Conservation (phyloP, 1,140 invertebrate species). For the Oncopodura yosiiana region DNA sequence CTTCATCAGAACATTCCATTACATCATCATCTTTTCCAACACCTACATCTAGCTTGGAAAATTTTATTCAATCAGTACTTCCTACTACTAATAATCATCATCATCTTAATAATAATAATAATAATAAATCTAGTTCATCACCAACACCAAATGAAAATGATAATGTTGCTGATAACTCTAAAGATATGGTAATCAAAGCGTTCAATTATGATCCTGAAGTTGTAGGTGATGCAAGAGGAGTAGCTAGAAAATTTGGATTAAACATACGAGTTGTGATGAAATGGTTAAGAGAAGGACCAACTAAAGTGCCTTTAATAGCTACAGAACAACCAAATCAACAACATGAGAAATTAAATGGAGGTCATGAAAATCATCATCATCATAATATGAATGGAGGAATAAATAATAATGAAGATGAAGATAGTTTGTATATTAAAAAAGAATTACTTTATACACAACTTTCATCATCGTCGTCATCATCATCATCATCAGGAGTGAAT, state of each 20-base stretch:
- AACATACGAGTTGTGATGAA: slow-evolving; percentile 33
- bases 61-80: slow-evolving; percentile 16
- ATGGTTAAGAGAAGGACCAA: slow-evolving; percentile 30
- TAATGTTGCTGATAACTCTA: slow-evolving; percentile 14
- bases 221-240: slow-evolving; percentile 29
- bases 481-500: not conserved
- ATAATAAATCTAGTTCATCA: not conserved
- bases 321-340: slow-evolving; percentile 5
- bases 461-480: too few species aligned
- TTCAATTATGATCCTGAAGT: slow-evolving; percentile 32
- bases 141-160: slow-evolving; percentile 6
- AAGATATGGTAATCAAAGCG: slow-evolving; percentile 28
- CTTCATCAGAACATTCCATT: too few species aligned
- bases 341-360: not conserved
- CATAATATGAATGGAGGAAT: not conserved
- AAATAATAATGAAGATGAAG: slow-evolving; percentile 6
- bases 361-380: not conserved
- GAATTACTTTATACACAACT: too few species aligned
- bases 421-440: too few species aligned
- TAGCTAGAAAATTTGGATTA: slow-evolving; percentile 33
- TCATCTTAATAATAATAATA: too few species aligned
- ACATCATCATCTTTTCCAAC: not conserved
- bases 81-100: slow-evolving; percentile 7
- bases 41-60: slow-evolving; percentile 14
- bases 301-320: slow-evolving; percentile 4